Base-by-base conservation (phyloP, 2,888 invertebrate species). In the Leuctra nigra region DNA sequence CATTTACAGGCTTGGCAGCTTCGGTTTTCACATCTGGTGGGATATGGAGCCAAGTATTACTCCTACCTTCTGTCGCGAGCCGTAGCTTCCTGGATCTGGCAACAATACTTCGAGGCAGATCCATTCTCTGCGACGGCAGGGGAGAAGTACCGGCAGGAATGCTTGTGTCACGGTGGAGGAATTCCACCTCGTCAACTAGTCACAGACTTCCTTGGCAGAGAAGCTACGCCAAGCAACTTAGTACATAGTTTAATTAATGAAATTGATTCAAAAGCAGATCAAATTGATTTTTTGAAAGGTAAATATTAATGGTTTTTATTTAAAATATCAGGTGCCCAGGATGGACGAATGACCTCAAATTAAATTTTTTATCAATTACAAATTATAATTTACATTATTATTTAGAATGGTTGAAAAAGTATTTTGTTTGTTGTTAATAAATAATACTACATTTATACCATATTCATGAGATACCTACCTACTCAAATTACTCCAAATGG, bases 31-130 rank as follows among this genome's bases (percentile, higher is more conserved):
- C 99, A 99, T 73, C 76, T 99, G 55, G 91, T 97, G 3, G 96
- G 97, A 1, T 99, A 99, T 73, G 99, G 99, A 36, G 97, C 97
- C 0, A 97, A 96, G 73, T 99, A 99, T 75, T 99, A 98, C 72
- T 90, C 98, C 1, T 99, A 99, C 75, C 76, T 99, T 61, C 88
- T 97, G 67, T 97, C 98, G 0, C 82, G 91, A 66, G 92, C 95
- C 7, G 83, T 96, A 52, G 95, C 97, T 0, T 89, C 92, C 56
- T 86, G 87, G 76, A 91, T 95, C 61, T 98, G 97, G 97, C 86
- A 89, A 68, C 81, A 81, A 18, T 85, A 88, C 70, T 96, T 98
- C 68, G 79, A 84, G 66, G 69, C 72, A 0, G 84, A 89, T 69
- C 94, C 94, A 0, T 82, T 93, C 50, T 80, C 77, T 68, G 79